Percentiles rank a stretch among this genome's conserved stretches.
Conservation (phyloP, 1,140 invertebrate species). For the Lepeophtheirus salmonis region DNA sequence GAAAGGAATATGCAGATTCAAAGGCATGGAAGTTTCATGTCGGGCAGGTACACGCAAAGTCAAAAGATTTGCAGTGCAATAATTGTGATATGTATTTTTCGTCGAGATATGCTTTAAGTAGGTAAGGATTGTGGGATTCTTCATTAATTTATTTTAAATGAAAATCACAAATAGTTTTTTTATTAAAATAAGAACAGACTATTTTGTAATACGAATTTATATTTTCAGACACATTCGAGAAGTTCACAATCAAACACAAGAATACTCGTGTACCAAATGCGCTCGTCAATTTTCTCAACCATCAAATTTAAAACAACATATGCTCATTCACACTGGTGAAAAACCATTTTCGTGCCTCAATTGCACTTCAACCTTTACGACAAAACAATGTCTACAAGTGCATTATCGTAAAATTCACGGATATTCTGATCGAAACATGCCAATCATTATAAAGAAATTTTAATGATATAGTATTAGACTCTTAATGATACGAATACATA, state of each 20-base stretch:
- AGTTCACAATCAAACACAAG: slow-evolving; percentile 2
- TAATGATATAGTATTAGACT: too few species aligned
- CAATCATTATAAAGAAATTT: too few species aligned
- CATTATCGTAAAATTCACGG: slow-evolving; percentile 56
- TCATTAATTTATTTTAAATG: too few species aligned
- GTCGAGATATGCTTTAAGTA: slow-evolving; percentile 14
- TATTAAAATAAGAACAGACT: too few species aligned
- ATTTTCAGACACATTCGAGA: slow-evolving; percentile 10
- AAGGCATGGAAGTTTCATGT: slow-evolving; percentile 8
- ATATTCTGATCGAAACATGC: slow-evolving; percentile 48
- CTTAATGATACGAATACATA: too few species aligned
- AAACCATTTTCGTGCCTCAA: slow-evolving; percentile 52
- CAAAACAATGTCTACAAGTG: slow-evolving; percentile 54
- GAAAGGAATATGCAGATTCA: slow-evolving; percentile 3
- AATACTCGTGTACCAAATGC: not conserved
- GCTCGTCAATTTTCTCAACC: slow-evolving; percentile 1
- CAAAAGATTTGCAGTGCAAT: not conserved
- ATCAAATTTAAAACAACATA: slow-evolving; percentile 23
- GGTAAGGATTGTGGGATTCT: too few species aligned
- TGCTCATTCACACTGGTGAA: slow-evolving; percentile 56
- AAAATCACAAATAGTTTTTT: too few species aligned
- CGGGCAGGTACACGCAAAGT: not conserved
- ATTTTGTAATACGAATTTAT: too few species aligned
- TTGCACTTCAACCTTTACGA: slow-evolving; percentile 50
- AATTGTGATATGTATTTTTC: slow-evolving; percentile 2